Percentiles rank a stretch among this genome's conserved stretches.
Conservation (phyloP, 2,113 vertebrate species). For the Ictalurus furcatus region DNA sequence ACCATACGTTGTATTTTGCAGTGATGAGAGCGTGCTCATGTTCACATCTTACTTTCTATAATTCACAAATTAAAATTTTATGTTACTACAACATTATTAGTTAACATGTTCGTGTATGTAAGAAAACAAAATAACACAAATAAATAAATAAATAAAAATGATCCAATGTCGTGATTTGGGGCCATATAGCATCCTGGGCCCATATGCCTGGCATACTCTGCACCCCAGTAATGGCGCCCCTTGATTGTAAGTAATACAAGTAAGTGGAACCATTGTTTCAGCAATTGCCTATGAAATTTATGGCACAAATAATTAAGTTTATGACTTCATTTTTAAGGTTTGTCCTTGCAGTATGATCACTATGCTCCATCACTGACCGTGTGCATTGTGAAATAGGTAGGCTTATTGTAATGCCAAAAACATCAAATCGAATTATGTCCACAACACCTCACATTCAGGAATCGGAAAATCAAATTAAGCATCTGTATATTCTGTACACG, state of each 20-base stretch:
- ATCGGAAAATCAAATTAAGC: background rate
- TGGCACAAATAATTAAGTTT: background rate
- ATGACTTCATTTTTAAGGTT: background rate
- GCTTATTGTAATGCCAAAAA: background rate
- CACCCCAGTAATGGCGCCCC: too few species aligned
- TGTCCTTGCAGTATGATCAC: background rate
- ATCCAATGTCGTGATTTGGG: too few species aligned
- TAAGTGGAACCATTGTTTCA: background rate
- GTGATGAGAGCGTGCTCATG: too few species aligned
- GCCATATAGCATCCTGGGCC: too few species aligned
- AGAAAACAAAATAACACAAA: too few species aligned
- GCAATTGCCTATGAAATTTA: background rate
- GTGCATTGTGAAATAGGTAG: background rate
- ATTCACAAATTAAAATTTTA: too few species aligned
- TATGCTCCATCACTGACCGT: background rate
- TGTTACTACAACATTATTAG: too few species aligned
- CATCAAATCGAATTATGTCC: background rate
- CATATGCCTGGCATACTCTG: too few species aligned
- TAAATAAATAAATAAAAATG: too few species aligned
- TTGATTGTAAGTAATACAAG: background rate
- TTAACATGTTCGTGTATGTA: too few species aligned
- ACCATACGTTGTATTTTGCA: too few species aligned
- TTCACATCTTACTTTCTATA: too few species aligned
- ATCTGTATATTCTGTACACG: background rate
- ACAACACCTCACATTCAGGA: background rate